These are phyloP conservation scores for Spondyliosoma cantharus DNA, from an alignment of 2,797 vertebrate genomes.

Conservation along the genomic window DNA sequence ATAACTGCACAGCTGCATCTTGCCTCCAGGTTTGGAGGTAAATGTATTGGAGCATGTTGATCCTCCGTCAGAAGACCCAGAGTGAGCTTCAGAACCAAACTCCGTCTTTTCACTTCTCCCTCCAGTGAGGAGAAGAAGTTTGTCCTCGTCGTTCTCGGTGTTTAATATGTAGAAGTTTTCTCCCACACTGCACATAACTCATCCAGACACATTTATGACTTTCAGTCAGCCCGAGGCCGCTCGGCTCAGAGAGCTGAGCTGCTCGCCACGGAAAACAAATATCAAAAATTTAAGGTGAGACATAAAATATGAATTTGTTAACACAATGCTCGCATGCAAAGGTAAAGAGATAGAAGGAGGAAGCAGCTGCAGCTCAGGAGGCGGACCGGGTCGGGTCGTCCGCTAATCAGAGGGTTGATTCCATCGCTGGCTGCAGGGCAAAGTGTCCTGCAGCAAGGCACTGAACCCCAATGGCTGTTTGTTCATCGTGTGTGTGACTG, in stretches of 20 bases:
- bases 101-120: background rate
- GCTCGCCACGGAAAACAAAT: constrained; percentile 32
- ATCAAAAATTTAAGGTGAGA: constrained; percentile 18
- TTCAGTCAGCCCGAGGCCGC: background rate
- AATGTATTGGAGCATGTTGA: too few relatives aligned
- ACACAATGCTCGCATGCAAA: background rate
- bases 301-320: constrained; percentile 31
- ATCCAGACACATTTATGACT: constrained; percentile 39
- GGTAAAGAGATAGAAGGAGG: background rate
- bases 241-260: background rate
- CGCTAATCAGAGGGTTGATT: too few relatives aligned
- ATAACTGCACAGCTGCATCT: background rate
- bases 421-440: too few relatives aligned
- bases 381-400: too few relatives aligned
- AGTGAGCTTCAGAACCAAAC: background rate
- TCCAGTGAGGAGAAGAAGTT: background rate
- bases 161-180: constrained; percentile 21
- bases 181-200: constrained; percentile 5
- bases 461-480: too few relatives aligned
- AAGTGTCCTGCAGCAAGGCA: too few relatives aligned
- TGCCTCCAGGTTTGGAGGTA: background rate
- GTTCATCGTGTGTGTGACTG: too few relatives aligned
- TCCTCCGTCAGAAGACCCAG: background rate
- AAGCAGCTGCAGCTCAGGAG: too few relatives aligned
- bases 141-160: constrained; percentile 13